Evolutionary conservation across 2,797 vertebrate genomes (phyloP).

Genomic region (Enteromius afrohamiltoni): DNA sequence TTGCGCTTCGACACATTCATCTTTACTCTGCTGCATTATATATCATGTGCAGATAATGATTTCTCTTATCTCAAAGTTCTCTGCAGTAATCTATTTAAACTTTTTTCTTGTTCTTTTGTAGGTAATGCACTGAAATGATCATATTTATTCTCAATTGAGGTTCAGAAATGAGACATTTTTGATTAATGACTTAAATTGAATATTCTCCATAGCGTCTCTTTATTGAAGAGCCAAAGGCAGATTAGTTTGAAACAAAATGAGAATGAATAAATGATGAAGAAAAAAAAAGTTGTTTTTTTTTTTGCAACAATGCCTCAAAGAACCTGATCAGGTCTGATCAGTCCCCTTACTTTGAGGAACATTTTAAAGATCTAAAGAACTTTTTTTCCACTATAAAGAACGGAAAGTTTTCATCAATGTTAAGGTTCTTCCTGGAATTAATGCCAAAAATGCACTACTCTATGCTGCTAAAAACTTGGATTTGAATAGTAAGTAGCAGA

Average conservation of each 20-base stretch:
- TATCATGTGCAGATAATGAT: constrained; percentile 12
- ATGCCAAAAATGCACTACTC: too few species aligned
- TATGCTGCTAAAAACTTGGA: too few species aligned
- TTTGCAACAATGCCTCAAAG: too few species aligned
- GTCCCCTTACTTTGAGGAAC: too few species aligned
- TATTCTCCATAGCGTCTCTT: not conserved
- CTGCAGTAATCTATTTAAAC: not conserved
- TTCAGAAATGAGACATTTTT: constrained; percentile 39
- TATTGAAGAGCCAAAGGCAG: not conserved
- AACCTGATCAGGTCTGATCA: too few species aligned
- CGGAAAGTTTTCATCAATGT: too few species aligned
- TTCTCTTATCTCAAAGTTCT: not conserved
- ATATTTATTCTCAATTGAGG: constrained; percentile 26
- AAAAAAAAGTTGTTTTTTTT: not conserved
- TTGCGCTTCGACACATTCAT: constrained; percentile 5
- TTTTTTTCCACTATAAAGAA: too few species aligned
- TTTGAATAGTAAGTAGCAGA: too few species aligned
- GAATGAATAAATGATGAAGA: not conserved
- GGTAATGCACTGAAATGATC: not conserved
- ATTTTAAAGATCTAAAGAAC: too few species aligned
- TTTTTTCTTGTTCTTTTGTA: not conserved
- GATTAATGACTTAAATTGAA: not conserved
- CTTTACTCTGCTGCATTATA: not conserved
- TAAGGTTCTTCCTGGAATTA: too few species aligned
- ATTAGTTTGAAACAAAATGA: not conserved